Base-by-base conservation (phyloP, 1,140 invertebrate genomes). In the Drosophila obscura region DNA sequence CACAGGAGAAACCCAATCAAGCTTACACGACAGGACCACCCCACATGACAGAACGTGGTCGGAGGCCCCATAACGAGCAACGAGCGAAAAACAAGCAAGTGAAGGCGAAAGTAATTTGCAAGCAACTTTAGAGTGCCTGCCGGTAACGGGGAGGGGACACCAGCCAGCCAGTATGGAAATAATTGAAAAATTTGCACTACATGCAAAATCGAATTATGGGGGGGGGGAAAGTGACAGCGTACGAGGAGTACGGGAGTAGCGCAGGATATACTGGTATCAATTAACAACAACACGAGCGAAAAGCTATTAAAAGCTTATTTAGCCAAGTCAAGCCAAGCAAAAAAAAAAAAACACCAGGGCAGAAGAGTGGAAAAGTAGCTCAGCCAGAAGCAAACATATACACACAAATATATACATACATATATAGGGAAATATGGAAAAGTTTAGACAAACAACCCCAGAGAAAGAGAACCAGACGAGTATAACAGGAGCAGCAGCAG, bases 261-360 rank as follows among this genome's bases (percentile, higher is more conserved):
- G 67, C 68, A 51, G 78, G 65, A 87, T 87, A 87, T 82, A 19
- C 19, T 19, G 19, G 19, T 19, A 88, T 82, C 82, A 87, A 87
- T 88, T 88, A 87, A 72, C 52, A 60, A 57, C 67, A 71, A 85
- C 68, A 64, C 71, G 77, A 50, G 75, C 59, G 41, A 80, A 77
- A 88, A 78, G 76, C 83, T 71, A 88, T 88, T 88, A 88, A 88
- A 83, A 80, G 73, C 83, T 83, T 88, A 88, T 83, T 83, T 76
- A 83, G 77, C 43, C 66, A 43, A 61, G 71, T 26, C 66, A 24
- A 24, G 22, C 4, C 3, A 24, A 24, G 4, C 22, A n/a, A 59
- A 69, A 82, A 85, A 51, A 31, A 57, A 58, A n/a, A 9, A 31
- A 19, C 3, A 51, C n/a, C 13, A 19, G 16, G 5, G 22, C 49